A percentile compares a stretch with the other conserved stretches of the same genome.
Conservation (phyloP, 2,797 vertebrate species). For the Micromesistius poutassou region DNA sequence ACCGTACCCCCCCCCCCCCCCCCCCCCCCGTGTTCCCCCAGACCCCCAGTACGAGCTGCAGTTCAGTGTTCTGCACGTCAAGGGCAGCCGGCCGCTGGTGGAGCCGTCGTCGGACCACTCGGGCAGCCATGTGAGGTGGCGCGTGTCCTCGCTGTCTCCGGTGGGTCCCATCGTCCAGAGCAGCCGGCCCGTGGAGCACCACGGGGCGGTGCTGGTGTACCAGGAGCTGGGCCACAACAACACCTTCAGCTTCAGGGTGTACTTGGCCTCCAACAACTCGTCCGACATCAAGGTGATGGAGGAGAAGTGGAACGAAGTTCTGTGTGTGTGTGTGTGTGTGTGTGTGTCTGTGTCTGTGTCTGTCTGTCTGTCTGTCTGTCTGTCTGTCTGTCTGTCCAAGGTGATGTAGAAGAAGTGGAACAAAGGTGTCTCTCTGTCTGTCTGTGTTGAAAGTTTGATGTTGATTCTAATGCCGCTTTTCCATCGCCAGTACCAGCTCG, state of each 20-base stretch:
- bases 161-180: slow-evolving; percentile 80
- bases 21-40: slow-evolving; percentile 34
- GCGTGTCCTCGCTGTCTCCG: slow-evolving; percentile 81
- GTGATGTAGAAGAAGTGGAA: no score
- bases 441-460: no score
- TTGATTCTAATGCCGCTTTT: no score
- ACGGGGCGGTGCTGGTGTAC: slow-evolving; percentile 83
- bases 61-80: slow-evolving; percentile 83
- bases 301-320: neutral
- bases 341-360: no score
- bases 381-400: no score
- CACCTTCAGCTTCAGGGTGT: slow-evolving; percentile 80
- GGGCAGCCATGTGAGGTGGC: slow-evolving; percentile 80
- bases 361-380: no score
- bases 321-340: neutral
- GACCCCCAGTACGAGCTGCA: slow-evolving; percentile 66
- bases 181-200: slow-evolving; percentile 67
- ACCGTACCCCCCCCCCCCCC: no score
- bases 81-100: slow-evolving; percentile 63
- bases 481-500: no score
- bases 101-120: slow-evolving; percentile 79
- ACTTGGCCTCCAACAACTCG: slow-evolving; percentile 81
- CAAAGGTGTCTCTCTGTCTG: no score
- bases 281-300: slow-evolving; percentile 80
- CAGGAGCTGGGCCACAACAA: slow-evolving; percentile 65